Conservation (phyloP, 2,888 invertebrate genomes). For the Drosophila mettleri region DNA sequence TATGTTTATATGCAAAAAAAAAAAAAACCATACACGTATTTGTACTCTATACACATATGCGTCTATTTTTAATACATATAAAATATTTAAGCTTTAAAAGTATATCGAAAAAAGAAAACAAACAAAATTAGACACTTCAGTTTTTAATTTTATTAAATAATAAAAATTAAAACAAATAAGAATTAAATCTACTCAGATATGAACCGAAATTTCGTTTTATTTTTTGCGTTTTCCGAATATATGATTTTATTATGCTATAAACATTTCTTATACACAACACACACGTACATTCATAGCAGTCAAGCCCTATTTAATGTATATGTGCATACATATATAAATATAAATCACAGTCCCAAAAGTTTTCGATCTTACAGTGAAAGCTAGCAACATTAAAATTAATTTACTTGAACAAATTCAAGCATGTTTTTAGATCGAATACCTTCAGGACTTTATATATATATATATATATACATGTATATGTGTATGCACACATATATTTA, state of each 20-base stretch:
- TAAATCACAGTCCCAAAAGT: neutral
- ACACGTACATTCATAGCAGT: conserved; percentile 13
- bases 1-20: conserved; percentile 28
- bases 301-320: conserved; percentile 12
- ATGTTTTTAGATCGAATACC: neutral
- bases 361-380: neutral
- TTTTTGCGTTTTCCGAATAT: conserved; percentile 4
- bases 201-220: conserved; percentile 39
- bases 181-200: conserved; percentile 50
- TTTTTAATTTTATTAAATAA: conserved; percentile 51
- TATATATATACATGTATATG: conserved; percentile 13
- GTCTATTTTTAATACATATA: conserved; percentile 57
- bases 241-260: conserved; percentile 2
- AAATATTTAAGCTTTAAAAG: conserved; percentile 75
- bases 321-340: conserved; percentile 14
- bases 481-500: no score
- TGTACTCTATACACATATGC: conserved; percentile 44
- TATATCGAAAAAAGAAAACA: conserved; percentile 65
- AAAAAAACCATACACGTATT: conserved; percentile 31
- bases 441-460: neutral
- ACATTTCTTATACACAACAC: neutral
- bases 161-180: conserved; percentile 19
- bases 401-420: neutral
- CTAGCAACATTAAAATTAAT: neutral
- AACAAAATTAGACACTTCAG: conserved; percentile 51